Conservation (phyloP, 2,113 vertebrate genomes). For the Takifugu flavidus region DNA sequence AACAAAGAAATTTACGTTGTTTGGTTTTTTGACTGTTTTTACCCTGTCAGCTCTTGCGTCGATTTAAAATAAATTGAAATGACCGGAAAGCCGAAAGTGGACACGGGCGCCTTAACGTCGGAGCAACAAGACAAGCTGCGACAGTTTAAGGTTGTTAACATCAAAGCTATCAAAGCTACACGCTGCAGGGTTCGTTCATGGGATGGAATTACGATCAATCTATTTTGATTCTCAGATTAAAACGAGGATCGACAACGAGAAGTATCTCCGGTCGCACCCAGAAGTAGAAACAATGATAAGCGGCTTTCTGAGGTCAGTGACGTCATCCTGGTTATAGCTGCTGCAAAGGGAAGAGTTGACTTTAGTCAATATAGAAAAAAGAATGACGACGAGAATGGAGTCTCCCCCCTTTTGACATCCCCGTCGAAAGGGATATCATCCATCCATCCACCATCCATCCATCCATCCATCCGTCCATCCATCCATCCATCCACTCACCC, state of each 20-base stretch:
- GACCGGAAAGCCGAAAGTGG: constrained; percentile 13
- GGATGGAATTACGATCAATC: too few species aligned
- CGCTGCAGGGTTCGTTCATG: too few species aligned
- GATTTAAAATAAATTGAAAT: not conserved
- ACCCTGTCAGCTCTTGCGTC: not conserved
- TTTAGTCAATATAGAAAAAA: not conserved
- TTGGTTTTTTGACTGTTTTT: not conserved
- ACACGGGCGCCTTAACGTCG: constrained; percentile 19
- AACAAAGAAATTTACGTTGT: too few species aligned
- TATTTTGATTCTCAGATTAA: constrained; percentile 69
- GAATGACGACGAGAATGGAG: too few species aligned
- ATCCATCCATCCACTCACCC: too few species aligned
- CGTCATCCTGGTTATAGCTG: not conserved
- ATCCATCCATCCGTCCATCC: too few species aligned
- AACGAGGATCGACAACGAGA: constrained; percentile 80
- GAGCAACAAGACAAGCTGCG: constrained; percentile 61
- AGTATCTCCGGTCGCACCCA: constrained; percentile 78
- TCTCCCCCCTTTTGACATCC: too few species aligned
- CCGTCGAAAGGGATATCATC: too few species aligned
- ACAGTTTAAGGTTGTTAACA: constrained; percentile 51
- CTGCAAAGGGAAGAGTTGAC: not conserved
- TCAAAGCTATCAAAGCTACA: not conserved
- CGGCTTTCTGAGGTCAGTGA: constrained; percentile 77
- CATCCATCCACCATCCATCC: too few species aligned
- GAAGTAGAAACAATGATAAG: constrained; percentile 78